Base-by-base conservation (phyloP, 2,113 vertebrate genomes). In the Ailuropoda melanoleuca region DNA sequence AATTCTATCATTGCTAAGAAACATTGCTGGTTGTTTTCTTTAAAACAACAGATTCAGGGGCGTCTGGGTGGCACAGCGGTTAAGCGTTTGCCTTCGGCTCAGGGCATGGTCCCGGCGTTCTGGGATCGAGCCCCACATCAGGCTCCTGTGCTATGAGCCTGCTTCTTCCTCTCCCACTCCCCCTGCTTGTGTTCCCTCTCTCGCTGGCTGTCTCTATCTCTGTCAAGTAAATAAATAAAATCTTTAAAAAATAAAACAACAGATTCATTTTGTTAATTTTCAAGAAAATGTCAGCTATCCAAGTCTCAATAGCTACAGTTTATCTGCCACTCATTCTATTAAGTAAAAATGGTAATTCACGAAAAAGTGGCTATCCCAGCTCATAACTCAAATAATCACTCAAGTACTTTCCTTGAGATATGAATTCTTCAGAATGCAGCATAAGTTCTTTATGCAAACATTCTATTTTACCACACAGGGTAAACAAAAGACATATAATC, bases 251-350 rank as follows among this genome's bases (percentile, higher is more conserved):
- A n/a, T 83, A 74, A 95, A 86, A 66, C 75, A 84, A 66, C 58
- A 90, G 88, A 53, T 58, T 87, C n/a, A 64, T 62, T 88, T 94
- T 83, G 64, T 26, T 72, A 89, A 89, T 66, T 96, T 94, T 92
- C 56, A 53, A 85, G 70, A 85, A 94, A 48, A 43, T 84, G 4
- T 48, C 31, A 92, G 46, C 64, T 74, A 80, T 19, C 31, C 34
- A 83, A 68, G 37, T 77, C 50, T 83, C 34, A 80, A 72, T 72
- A 77, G 24, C 10, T 18, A 66, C 39, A 56, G 43, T 72, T 62
- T 77, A 17, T 90, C 90, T 75, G 50, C 43, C 53, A 86, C 34
- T 81, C 14, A 39, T 46, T 72, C 23, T 84, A 78, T 78, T 46
- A 62, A 82, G 62, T 88, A 64, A 92, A 97, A 97, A 77, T 34